Evolutionary conservation across 2,888 invertebrate genomes (phyloP).

Genomic region (Drosophila anceps): DNA sequence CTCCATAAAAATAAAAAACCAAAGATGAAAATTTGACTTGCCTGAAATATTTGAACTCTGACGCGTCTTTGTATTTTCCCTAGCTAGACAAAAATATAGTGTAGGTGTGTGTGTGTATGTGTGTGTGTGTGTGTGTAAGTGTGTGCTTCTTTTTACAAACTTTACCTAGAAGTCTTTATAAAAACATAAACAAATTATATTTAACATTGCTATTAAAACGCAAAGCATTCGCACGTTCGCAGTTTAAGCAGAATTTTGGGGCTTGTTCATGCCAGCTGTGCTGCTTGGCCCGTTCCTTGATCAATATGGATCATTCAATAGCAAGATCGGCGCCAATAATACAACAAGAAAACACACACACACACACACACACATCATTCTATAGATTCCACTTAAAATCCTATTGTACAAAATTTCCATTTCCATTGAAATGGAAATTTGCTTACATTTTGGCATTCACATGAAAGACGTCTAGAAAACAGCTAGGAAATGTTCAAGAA

Average conservation of each 20-base stretch:
- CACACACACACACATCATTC: neutral
- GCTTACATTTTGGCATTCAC: constrained; percentile 28
- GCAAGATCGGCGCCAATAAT: constrained; percentile 15
- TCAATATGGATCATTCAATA: constrained; percentile 20
- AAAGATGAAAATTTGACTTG: constrained; percentile 6
- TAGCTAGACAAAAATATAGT: constrained; percentile 31
- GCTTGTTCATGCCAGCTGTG: constrained; percentile 33
- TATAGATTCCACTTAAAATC: constrained; percentile 46
- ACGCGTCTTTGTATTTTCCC: constrained; percentile 56
- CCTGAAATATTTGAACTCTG: constrained; percentile 37
- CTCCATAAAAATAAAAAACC: constrained; percentile 2
- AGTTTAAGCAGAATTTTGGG: constrained; percentile 39
- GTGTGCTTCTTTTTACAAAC: constrained; percentile 53
- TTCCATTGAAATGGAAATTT: constrained; percentile 49
- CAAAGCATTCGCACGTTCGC: constrained; percentile 47
- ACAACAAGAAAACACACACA: constrained; percentile 10
- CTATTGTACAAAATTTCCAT: constrained; percentile 34
- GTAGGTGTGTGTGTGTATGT: constrained; percentile 2
- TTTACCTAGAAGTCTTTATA: constrained; percentile 58
- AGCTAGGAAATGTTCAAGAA: neutral
- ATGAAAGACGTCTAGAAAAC: constrained; percentile 24
- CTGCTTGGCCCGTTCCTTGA: constrained; percentile 5
- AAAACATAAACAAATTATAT: constrained; percentile 27
- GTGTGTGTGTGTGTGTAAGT: constrained; percentile 26
- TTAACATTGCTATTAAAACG: constrained; percentile 58